These are phyloP conservation scores for Ammodytes dubius DNA, from an alignment of 2,113 vertebrate genomes.

Conservation along the genomic window DNA sequence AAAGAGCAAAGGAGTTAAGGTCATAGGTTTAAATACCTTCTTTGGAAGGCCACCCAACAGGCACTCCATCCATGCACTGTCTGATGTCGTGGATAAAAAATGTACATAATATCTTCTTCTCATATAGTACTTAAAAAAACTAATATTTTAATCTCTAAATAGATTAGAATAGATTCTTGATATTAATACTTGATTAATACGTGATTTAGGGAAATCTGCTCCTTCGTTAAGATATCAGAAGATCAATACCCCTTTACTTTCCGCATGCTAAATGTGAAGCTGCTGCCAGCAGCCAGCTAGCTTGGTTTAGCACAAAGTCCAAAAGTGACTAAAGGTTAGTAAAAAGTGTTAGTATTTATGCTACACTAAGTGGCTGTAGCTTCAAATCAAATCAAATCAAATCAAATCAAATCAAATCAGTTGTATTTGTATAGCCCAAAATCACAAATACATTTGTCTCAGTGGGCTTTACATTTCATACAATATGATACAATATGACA, in stretches of 20 bases:
- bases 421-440: too few relatives aligned
- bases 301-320: not conserved
- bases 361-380: not conserved
- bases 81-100: not conserved
- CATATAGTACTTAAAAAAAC: not conserved
- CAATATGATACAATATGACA: too few relatives aligned
- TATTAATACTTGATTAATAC: too few relatives aligned
- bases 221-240: not conserved
- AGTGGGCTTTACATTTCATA: too few relatives aligned
- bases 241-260: not conserved
- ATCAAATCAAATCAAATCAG: too few relatives aligned
- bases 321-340: too few relatives aligned
- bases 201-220: not conserved
- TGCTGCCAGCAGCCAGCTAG: not conserved
- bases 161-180: too few relatives aligned
- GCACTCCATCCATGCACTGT: not conserved
- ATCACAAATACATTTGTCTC: too few relatives aligned
- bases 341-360: not conserved
- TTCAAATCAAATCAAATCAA: too few relatives aligned
- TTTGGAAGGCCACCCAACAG: constrained; percentile 9
- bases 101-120: not conserved
- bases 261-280: not conserved
- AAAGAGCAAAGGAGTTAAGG: constrained; percentile 4
- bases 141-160: not conserved
- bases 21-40: constrained; percentile 1